These are phyloP conservation scores for Lycocerus yunnanus DNA, from an alignment of 2,888 invertebrate genomes.

Conservation along the genomic window DNA sequence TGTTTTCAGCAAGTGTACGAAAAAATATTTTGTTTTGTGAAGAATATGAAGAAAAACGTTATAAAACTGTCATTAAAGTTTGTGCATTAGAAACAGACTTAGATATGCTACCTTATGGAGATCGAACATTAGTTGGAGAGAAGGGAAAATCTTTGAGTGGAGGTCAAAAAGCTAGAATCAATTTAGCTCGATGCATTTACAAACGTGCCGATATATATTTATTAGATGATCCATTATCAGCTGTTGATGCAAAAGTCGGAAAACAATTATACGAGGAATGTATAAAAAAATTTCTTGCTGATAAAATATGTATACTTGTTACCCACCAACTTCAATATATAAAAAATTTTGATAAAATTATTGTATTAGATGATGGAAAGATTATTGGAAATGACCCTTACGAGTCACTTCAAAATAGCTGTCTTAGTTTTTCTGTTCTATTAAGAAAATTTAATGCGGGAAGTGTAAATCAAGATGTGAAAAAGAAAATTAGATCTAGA, in stretches of 20 bases:
- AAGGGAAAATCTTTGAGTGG: constrained; percentile 78
- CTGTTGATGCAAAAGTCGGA: constrained; percentile 75
- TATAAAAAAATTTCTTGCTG: constrained; percentile 60
- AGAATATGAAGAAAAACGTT: constrained; percentile 59
- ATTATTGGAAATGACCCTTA: constrained; percentile 67
- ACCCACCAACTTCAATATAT: constrained; percentile 69
- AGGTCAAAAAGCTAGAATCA: constrained; percentile 80
- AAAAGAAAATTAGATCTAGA: constrained; percentile 44
- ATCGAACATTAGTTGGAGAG: constrained; percentile 76
- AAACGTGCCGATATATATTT: constrained; percentile 78
- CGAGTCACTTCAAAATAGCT: constrained; percentile 56
- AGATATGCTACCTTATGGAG: constrained; percentile 70
- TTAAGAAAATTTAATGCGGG: constrained; percentile 49
- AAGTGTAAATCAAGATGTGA: constrained; percentile 46
- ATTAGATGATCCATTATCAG: constrained; percentile 81
- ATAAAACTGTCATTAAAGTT: constrained; percentile 62
- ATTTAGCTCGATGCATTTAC: constrained; percentile 74
- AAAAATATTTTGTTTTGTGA: constrained; percentile 78
- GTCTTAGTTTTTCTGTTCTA: constrained; percentile 59
- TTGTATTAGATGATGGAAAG: constrained; percentile 60
- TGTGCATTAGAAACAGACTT: constrained; percentile 70
- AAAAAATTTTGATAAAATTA: constrained; percentile 56
- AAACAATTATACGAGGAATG: constrained; percentile 71
- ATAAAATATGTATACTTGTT: constrained; percentile 64
- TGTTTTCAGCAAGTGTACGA: constrained; percentile 62